Base-by-base conservation (phyloP, 1,140 invertebrate species). In the Drosophila dunni region DNA sequence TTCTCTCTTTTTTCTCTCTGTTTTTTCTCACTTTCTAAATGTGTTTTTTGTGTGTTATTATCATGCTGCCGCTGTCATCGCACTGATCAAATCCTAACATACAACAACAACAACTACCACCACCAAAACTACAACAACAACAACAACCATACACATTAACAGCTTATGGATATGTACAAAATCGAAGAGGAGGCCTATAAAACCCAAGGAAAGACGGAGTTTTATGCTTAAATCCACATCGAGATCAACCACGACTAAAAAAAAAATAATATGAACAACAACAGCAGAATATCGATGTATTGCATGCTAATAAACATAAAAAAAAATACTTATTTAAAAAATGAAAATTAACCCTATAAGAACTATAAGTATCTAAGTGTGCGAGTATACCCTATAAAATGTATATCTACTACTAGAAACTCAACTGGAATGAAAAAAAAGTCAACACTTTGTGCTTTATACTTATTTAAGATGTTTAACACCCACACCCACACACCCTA, bases 151-250 rank as follows among this genome's bases (percentile, higher is more conserved):
- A 70, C 67, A 33, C 58, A 63, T 51, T 54, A 65, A 51, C 94
- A 98, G 97, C 95, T 98, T 80, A 95, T 98, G 93, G 97, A 99
- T 92, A 96, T 98, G 94, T 98, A 98, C 94, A 97, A 98, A 93
- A 97, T 98, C 93, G 97, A 97, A 93, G 97, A 98, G 92, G 95
- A 97, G 75, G 97, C 98, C 88, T 97, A 97, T 92, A 97, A 98
- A 88, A 94, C 98, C 93, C 96, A 96, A 83, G 95, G 96, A 82
- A 98, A 98, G 93, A 95, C 95, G 74, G 97, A 98, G 92, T 98
- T 97, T 93, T 98, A 97, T 93, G 97, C 96, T 92, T 97, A 94
- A 95, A 54, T 65, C 42, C 54, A 66, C 72, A 29, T 57, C 53
- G 33, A 42, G 8, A 48, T n/a, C 11, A 54, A 20, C 10, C 46